Percentiles rank a stretch among this genome's conserved stretches.
phyloP scores from a whole-genome alignment of 2,888 invertebrate genomes.

The Oxyteleia sp. region DNA sequence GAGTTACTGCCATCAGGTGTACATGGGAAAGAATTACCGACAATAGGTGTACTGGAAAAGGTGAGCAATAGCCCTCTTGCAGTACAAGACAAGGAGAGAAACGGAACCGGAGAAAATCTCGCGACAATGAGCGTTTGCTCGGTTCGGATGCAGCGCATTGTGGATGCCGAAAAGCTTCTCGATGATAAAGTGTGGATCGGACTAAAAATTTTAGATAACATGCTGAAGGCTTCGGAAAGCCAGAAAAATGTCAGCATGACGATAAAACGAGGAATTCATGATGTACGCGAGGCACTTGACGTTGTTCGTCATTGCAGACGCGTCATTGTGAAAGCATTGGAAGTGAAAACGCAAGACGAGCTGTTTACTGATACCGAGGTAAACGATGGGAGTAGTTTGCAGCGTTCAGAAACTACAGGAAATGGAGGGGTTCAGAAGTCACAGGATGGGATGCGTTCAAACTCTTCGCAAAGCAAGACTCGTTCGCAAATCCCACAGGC shows the following conservation, averaged over 20 bases:
- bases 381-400: too few species aligned
- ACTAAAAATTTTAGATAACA: background rate
- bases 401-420: too few species aligned
- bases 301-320: background rate
- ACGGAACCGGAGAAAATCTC: background rate
- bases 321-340: background rate
- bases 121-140: background rate
- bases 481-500: background rate
- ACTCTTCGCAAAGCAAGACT: constrained; percentile 1
- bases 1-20: background rate
- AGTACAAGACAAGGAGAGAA: background rate
- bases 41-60: background rate
- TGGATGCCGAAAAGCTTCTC: background rate
- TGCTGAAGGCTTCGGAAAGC: background rate
- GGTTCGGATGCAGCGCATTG: background rate
- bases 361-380: background rate
- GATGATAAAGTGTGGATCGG: background rate
- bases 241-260: background rate
- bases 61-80: background rate
- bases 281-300: background rate
- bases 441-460: constrained; percentile 10
- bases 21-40: background rate
- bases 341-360: background rate
- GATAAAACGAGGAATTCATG: background rate
- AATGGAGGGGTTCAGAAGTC: background rate